Evolutionary conservation across 2,888 invertebrate species (phyloP).

Genomic region (Himalopsyche japonica): DNA sequence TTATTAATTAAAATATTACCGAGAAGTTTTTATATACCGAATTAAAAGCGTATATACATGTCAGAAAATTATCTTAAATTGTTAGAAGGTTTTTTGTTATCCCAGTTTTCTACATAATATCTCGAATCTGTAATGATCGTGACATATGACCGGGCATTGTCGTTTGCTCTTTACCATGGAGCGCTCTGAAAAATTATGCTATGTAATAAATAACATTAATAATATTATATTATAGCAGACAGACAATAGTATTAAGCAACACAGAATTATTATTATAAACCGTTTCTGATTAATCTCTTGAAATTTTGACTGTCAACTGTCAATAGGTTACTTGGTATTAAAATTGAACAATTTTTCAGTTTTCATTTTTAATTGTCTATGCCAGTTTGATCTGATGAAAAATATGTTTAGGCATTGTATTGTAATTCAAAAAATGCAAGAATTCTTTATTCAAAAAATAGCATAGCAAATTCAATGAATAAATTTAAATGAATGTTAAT

Average conservation of each 20-base stretch:
- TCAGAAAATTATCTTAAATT: background rate
- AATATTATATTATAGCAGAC: background rate
- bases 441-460: too few relatives aligned
- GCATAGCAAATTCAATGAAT: too few relatives aligned
- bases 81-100: background rate
- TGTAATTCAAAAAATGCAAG: too few relatives aligned
- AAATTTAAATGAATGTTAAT: too few relatives aligned
- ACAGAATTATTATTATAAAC: background rate
- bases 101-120: background rate
- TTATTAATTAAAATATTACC: too few relatives aligned
- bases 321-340: background rate
- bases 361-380: too few relatives aligned
- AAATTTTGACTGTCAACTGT: background rate
- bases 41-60: too few relatives aligned
- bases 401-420: too few relatives aligned
- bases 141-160: slow-evolving; percentile 28
- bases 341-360: too few relatives aligned
- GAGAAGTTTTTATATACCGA: too few relatives aligned
- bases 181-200: background rate
- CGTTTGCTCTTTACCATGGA: background rate
- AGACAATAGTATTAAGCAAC: background rate
- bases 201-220: background rate
- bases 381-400: too few relatives aligned
- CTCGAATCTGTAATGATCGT: slow-evolving; percentile 11
- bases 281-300: background rate